Evolutionary conservation across 92 coral and sea anemone genomes (phyloP).

Genomic region (Chrysogorgia sp.): DNA sequence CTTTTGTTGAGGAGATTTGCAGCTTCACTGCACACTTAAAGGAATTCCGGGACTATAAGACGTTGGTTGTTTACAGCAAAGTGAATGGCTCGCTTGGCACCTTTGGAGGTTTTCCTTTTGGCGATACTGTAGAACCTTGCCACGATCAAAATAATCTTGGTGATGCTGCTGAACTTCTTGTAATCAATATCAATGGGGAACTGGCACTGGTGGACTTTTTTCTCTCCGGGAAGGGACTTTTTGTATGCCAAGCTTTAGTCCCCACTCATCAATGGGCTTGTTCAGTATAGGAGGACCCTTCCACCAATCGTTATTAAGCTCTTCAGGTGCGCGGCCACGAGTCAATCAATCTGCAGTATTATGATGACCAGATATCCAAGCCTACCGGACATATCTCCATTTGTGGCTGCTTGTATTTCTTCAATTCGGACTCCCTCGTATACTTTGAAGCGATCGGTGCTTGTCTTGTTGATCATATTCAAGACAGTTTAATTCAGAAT

Average conservation of each 20-base stretch:
- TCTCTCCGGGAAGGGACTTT: conserved; percentile 13
- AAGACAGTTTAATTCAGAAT: conserved; percentile 73
- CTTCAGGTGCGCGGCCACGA: conserved; percentile 7
- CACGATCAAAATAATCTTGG: conserved; percentile 56
- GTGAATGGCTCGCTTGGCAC: conserved; percentile 69
- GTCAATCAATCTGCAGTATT: conserved; percentile 28
- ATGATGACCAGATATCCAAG: conserved; percentile 22
- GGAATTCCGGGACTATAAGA: conserved; percentile 66
- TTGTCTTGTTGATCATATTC: too few species aligned
- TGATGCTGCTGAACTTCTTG: conserved; percentile 31
- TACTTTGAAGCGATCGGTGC: conserved; percentile 61
- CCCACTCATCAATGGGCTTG: conserved; percentile 21
- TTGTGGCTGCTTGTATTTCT: conserved; percentile 36
- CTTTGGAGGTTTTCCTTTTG: conserved; percentile 57
- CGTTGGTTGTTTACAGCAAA: conserved; percentile 70
- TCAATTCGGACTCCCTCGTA: conserved; percentile 61
- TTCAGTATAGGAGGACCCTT: conserved; percentile 13
- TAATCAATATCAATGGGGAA: background rate
- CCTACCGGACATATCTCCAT: conserved; percentile 17
- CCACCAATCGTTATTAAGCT: conserved; percentile 22
- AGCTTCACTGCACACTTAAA: conserved; percentile 63
- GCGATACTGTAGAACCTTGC: conserved; percentile 59
- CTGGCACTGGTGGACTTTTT: background rate
- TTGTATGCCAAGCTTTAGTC: background rate
- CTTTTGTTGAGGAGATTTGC: conserved; percentile 71